phyloP scores from a whole-genome alignment of 30 jellyfish, hydroid and myxozoan species.

The Pelagia noctiluca region DNA sequence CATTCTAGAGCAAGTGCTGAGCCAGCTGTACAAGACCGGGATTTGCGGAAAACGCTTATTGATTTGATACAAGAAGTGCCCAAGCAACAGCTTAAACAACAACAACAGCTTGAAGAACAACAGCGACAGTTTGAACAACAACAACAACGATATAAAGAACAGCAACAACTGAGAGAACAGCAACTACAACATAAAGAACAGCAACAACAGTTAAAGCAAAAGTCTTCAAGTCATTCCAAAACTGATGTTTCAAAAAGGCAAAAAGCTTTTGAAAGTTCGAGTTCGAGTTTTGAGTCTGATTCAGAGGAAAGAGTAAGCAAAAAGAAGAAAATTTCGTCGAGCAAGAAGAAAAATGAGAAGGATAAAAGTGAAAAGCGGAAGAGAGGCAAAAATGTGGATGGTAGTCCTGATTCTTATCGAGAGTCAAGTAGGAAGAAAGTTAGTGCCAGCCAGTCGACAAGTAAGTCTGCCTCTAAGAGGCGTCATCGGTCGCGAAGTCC shows the following conservation, averaged over 20 bases:
- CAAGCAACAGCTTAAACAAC: too few relatives aligned
- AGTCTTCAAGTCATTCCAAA: too few relatives aligned
- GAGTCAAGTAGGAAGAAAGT: neutral
- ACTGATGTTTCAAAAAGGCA: neutral
- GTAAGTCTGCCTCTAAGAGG: conserved; percentile 9
- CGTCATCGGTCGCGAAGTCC: conserved; percentile 52
- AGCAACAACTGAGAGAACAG: too few relatives aligned
- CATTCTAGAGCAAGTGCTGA: too few relatives aligned
- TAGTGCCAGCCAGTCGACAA: conserved; percentile 1
- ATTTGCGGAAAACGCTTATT: too few relatives aligned
- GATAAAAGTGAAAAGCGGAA: neutral
- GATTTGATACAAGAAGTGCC: too few relatives aligned
- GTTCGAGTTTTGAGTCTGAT: neutral
- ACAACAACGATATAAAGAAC: too few relatives aligned
- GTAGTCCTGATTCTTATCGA: neutral
- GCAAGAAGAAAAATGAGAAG: neutral
- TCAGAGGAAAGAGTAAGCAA: neutral
- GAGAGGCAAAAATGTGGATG: neutral
- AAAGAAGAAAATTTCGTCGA: neutral
- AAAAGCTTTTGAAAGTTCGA: neutral
- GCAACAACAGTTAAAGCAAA: too few relatives aligned
- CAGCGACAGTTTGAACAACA: too few relatives aligned
- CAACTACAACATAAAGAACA: too few relatives aligned
- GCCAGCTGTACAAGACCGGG: too few relatives aligned
- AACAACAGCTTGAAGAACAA: too few relatives aligned